Conservation (phyloP, 2,113 vertebrate genomes). For the Andinoacara biseriatus region DNA sequence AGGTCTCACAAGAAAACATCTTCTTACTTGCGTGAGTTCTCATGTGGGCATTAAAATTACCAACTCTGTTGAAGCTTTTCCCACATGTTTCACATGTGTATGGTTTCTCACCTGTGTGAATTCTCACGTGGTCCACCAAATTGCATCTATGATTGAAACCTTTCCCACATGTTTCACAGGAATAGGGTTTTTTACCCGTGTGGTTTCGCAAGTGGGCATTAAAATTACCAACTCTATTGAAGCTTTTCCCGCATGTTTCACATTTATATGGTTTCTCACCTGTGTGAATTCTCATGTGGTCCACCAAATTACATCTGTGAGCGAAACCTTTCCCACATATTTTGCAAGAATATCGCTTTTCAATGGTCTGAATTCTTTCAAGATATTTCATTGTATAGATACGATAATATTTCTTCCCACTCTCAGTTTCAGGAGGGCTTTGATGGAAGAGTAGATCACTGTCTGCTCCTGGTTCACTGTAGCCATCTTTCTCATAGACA, state of each 20-base stretch:
- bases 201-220: background rate
- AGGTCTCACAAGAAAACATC: background rate
- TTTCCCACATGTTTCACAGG: background rate
- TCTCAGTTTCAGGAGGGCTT: background rate
- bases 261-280: too few species aligned
- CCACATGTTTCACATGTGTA: background rate
- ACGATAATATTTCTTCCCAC: background rate
- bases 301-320: too few species aligned
- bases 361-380: conserved; percentile 8
- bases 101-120: background rate
- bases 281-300: too few species aligned
- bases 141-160: conserved; percentile 4
- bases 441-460: background rate
- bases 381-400: conserved; percentile 7
- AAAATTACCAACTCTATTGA: too few species aligned
- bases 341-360: background rate
- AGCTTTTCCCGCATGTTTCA: too few species aligned
- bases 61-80: background rate
- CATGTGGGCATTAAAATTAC: background rate
- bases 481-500: background rate
- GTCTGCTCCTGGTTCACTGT: background rate
- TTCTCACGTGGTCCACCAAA: background rate
- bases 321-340: too few species aligned
- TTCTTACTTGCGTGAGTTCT: conserved; percentile 19
- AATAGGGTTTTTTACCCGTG: background rate